A percentile compares a stretch with the other conserved stretches of the same genome.
Evolutionary conservation across 2,113 vertebrate genomes (phyloP).

Genomic region (Nibea albiflora): DNA sequence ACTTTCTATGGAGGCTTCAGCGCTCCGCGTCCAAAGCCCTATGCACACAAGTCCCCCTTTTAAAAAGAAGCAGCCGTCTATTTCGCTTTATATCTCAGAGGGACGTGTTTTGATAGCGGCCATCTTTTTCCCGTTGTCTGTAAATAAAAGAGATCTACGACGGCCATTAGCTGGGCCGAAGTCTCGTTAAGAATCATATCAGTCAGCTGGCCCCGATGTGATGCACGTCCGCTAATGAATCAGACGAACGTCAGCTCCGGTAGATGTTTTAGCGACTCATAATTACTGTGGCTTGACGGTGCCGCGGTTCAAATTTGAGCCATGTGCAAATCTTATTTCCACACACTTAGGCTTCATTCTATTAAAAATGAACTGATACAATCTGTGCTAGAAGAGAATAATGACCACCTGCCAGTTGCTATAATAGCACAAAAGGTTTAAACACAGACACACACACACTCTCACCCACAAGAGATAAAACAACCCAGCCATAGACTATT

Average conservation of each 20-base stretch:
- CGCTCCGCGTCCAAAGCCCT: constrained; percentile 55
- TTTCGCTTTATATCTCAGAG: constrained; percentile 51
- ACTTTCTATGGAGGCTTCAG: constrained; percentile 78
- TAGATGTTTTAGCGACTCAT: constrained; percentile 63
- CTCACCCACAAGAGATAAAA: constrained; percentile 11
- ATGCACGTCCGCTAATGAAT: constrained; percentile 65
- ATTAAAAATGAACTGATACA: constrained; percentile 52
- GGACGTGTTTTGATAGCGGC: constrained; percentile 50
- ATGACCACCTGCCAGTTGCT: constrained; percentile 57
- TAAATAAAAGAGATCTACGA: constrained; percentile 72
- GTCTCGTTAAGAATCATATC: constrained; percentile 66
- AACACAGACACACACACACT: constrained; percentile 36
- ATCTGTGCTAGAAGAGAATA: constrained; percentile 51
- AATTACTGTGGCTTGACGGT: constrained; percentile 61
- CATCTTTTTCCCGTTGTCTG: constrained; percentile 29
- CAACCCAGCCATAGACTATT: neutral
- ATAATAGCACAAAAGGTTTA: constrained; percentile 37
- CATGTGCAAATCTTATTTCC: constrained; percentile 57
- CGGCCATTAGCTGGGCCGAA: constrained; percentile 64
- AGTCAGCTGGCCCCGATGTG: constrained; percentile 52
- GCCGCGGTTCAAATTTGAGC: constrained; percentile 38
- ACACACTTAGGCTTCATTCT: constrained; percentile 50
- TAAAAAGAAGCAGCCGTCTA: constrained; percentile 50
- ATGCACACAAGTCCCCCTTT: constrained; percentile 47
- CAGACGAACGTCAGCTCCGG: constrained; percentile 54